Evolutionary conservation across 1,140 invertebrate genomes (phyloP), one percentile per base, ranked within the genome.

Genomic region (Lepidurus arcticus): DNA sequence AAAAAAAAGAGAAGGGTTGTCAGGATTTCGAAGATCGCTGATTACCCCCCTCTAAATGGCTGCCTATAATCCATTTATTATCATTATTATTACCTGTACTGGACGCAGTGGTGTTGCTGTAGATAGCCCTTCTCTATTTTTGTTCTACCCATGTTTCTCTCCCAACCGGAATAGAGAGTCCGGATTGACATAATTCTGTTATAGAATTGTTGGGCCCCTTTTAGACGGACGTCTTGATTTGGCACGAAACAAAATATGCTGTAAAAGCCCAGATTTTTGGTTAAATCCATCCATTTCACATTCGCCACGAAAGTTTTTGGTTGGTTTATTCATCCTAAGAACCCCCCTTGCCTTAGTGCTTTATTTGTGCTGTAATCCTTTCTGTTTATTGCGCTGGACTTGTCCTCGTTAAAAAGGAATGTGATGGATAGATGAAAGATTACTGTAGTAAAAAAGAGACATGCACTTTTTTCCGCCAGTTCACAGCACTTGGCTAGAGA

Each of bases 71-170:
- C 53, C 53, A 21, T 65, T 65, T 65, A 65, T 65, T 21, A 65
- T 65, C 7, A 65, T 65, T 65, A 65, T 21, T 47, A 47, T 16
- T 47, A 47, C 45, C 45, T 65, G 53, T 65, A 65, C 16, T 65
- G 53, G n/a, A 65, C 53, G 53, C 53, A 65, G 53, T 65, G 53
- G 53, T 65, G 53, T 65, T 65, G 53, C 53, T 65, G 53, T 65
- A 65, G 53, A 65, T 65, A 65, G 53, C 53, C 53, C 53, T 65
- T 65, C 21, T n/a, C 21, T 21, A n/a, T 21, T 65, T n/a, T 16
- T 65, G 53, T 65, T 21, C 53, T 65, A 65, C 53, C 53, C 53
- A 65, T 65, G 53, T 65, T 65, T 65, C 53, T 65, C 53, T 65
- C 53, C 53, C 53, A 65, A 65, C 53, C 53, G 21, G 21, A 21